These are phyloP conservation scores for Vicugna pacos DNA, from an alignment of 2,113 vertebrate species.

Conservation along the genomic window DNA sequence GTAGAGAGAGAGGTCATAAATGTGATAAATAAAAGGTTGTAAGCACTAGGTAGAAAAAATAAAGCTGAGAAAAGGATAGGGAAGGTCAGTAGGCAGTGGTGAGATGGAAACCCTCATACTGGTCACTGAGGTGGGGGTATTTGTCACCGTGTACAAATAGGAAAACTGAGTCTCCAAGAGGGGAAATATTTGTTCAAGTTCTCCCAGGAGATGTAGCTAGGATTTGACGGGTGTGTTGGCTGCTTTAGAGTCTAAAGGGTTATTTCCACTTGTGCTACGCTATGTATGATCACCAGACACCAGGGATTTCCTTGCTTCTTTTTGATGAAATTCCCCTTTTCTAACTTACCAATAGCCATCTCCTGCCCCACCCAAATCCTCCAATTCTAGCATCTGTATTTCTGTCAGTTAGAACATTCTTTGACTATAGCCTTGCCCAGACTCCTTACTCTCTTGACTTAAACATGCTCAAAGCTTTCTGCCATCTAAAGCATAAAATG, in stretches of 20 bases:
- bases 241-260: background rate
- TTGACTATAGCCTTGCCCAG: background rate
- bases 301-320: background rate
- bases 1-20: background rate
- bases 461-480: background rate
- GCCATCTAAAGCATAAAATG: background rate
- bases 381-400: background rate
- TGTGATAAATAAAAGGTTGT: background rate
- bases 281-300: background rate
- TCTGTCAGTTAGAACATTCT: background rate
- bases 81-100: fast-evolving
- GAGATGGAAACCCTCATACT: fast-evolving
- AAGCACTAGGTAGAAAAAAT: background rate
- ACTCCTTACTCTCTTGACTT: background rate
- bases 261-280: background rate
- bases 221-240: background rate
- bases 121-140: background rate
- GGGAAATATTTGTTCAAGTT: background rate
- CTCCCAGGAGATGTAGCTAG: background rate
- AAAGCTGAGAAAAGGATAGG: background rate
- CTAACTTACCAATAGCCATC: background rate
- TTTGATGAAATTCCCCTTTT: background rate
- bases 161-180: too few species aligned
- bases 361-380: background rate
- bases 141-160: background rate